Evolutionary conservation across 2,113 vertebrate genomes (phyloP).

Genomic region (Tragulus kanchil): DNA sequence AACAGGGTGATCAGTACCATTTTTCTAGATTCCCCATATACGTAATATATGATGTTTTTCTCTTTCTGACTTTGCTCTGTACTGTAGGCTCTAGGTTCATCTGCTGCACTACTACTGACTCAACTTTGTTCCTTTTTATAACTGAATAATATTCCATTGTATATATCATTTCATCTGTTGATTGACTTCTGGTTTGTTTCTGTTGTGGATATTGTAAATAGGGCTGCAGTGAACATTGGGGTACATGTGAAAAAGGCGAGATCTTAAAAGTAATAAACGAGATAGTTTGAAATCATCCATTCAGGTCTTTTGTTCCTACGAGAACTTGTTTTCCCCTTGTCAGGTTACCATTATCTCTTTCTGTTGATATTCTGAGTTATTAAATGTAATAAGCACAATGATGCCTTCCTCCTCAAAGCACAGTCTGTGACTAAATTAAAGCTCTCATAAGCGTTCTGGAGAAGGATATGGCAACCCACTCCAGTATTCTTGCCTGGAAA

Average conservation of each 20-base stretch:
- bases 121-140: neutral
- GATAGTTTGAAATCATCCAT: constrained; percentile 12
- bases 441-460: neutral
- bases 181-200: neutral
- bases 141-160: neutral
- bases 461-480: no score
- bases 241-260: neutral
- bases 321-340: neutral
- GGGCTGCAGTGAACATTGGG: neutral
- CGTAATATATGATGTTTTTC: neutral
- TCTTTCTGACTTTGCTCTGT: neutral
- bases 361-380: neutral
- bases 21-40: neutral
- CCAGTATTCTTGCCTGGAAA: no score
- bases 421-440: neutral
- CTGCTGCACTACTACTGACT: neutral
- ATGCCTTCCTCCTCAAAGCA: neutral
- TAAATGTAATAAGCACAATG: neutral
- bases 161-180: neutral
- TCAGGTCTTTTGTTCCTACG: neutral
- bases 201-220: neutral
- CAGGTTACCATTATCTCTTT: neutral
- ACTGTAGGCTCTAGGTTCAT: neutral
- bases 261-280: neutral
- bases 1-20: neutral